A percentile compares a stretch with the other conserved stretches of the same genome.
Conservation (phyloP, 64 coral and sea anemone species). For the Montipora foliosa region DNA sequence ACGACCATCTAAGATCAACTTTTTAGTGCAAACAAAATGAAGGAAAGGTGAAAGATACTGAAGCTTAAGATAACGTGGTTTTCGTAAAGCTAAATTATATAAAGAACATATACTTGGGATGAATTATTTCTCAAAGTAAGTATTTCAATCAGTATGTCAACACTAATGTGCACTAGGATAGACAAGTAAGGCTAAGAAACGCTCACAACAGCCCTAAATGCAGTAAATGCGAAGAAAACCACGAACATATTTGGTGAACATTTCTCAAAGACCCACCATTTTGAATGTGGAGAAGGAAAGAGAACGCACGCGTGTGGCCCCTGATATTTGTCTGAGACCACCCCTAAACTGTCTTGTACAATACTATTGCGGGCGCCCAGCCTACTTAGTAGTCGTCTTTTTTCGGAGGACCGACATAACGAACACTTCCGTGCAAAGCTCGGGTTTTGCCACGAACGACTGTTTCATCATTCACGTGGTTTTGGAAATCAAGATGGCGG, state of each 20-base stretch:
- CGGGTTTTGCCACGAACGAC: too few relatives aligned
- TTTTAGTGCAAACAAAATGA: too few relatives aligned
- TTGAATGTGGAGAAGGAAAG: slow-evolving; percentile 81
- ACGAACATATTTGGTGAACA: neutral
- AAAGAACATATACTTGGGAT: neutral
- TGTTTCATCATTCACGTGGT: slow-evolving; percentile 95
- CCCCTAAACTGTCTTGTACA: slow-evolving; percentile 47
- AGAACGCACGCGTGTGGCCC: slow-evolving; percentile 84
- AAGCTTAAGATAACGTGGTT: too few relatives aligned
- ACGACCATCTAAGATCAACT: too few relatives aligned
- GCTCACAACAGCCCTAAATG: neutral
- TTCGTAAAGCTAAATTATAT: too few relatives aligned
- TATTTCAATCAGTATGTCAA: neutral
- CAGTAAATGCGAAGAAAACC: neutral
- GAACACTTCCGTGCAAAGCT: neutral
- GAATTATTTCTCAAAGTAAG: neutral
- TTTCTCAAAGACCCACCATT: slow-evolving; percentile 77
- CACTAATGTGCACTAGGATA: too few relatives aligned
- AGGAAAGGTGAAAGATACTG: too few relatives aligned
- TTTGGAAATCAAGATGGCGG: slow-evolving; percentile 88
- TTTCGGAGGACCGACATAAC: neutral
- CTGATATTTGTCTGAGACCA: slow-evolving; percentile 62
- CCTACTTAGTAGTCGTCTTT: neutral
- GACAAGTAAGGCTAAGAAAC: neutral
- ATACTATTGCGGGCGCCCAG: slow-evolving; percentile 61